Percentiles rank a stretch among this genome's conserved stretches.
These are phyloP conservation scores for Hirtodrosophila alboralis DNA, from an alignment of 2,888 invertebrate species.

Conservation along the genomic window DNA sequence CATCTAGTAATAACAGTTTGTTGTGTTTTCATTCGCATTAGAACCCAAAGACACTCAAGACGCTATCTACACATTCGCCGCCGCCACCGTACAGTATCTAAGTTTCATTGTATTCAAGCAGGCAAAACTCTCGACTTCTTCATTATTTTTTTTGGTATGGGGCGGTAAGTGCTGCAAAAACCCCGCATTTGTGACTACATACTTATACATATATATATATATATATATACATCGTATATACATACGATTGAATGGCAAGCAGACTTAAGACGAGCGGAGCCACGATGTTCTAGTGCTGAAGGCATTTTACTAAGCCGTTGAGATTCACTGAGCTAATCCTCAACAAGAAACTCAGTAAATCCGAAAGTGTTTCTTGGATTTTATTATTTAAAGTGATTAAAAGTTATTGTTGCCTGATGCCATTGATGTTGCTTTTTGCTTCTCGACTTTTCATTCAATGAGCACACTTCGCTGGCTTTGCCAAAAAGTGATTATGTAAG, in stretches of 20 bases:
- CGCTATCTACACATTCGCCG: slow-evolving; percentile 40
- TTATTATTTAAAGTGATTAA: slow-evolving; percentile 79
- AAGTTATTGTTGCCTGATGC: slow-evolving; percentile 61
- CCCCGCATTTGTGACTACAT: slow-evolving; percentile 41
- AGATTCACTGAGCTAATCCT: slow-evolving; percentile 66
- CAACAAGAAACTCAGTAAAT: slow-evolving; percentile 70
- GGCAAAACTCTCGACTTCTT: slow-evolving; percentile 18
- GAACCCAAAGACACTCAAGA: slow-evolving; percentile 21
- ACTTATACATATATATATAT: slow-evolving; percentile 10
- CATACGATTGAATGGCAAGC: slow-evolving; percentile 36
- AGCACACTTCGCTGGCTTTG: slow-evolving; percentile 38
- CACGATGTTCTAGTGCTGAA: slow-evolving; percentile 53
- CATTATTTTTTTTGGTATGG: slow-evolving; percentile 11
- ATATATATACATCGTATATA: slow-evolving; percentile 12
- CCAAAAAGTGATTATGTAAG: slow-evolving; percentile 52
- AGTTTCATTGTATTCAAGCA: slow-evolving; percentile 27
- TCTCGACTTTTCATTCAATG: slow-evolving; percentile 51
- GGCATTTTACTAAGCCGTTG: slow-evolving; percentile 61
- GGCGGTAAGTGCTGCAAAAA: slow-evolving; percentile 29
- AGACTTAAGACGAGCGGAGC: slow-evolving; percentile 29
- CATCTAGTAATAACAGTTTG: slow-evolving; percentile 53
- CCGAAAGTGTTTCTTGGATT: slow-evolving; percentile 74
- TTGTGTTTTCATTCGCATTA: slow-evolving; percentile 34
- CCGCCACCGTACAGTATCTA: slow-evolving; percentile 16
- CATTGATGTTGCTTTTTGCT: slow-evolving; percentile 49